These are phyloP conservation scores for Drosophila helvetica DNA, from an alignment of 2,888 invertebrate species.

Conservation along the genomic window DNA sequence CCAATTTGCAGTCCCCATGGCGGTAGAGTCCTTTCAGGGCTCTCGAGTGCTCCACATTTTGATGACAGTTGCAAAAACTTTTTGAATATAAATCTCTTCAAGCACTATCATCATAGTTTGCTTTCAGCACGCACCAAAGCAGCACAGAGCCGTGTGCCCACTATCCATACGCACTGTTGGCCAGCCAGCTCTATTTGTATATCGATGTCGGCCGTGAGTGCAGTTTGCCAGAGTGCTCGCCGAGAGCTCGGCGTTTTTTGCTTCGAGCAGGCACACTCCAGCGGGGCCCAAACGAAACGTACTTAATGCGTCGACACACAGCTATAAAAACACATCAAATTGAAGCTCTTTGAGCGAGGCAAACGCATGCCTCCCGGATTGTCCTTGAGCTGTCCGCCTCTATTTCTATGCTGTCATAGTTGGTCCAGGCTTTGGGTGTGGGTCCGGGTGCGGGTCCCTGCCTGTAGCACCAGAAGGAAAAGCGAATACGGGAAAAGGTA, in stretches of 20 bases:
- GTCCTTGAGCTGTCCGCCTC: conserved; percentile 56
- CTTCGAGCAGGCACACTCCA: conserved; percentile 10
- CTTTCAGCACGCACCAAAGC: conserved; percentile 9
- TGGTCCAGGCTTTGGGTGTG: conserved; percentile 24
- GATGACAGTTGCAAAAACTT: conserved; percentile 38
- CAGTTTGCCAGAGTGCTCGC: conserved; percentile 44
- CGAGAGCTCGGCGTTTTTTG: conserved; percentile 35
- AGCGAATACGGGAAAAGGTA: conserved; percentile 15
- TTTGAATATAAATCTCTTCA: conserved; percentile 23
- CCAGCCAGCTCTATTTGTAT: conserved; percentile 33
- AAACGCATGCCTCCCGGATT: conserved; percentile 38
- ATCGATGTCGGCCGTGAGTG: conserved; percentile 47
- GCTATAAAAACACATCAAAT: conserved; percentile 36
- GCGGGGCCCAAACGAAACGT: conserved; percentile 8
- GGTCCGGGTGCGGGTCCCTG: not conserved
- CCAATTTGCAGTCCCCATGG: conserved; percentile 29
- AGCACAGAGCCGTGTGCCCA: not conserved
- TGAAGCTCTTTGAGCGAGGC: conserved; percentile 40
- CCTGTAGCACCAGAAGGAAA: conserved; percentile 2
- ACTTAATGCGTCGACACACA: conserved; percentile 41
- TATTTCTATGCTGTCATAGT: conserved; percentile 35
- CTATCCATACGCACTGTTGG: conserved; percentile 54
- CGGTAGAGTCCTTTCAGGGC: conserved; percentile 1
- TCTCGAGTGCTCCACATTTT: conserved; percentile 28
- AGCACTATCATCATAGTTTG: conserved; percentile 25